Evolutionary conservation across 2,797 vertebrate genomes (phyloP), one percentile per base, ranked within the genome.

Genomic region (Pseudomugil gertrudae): DNA sequence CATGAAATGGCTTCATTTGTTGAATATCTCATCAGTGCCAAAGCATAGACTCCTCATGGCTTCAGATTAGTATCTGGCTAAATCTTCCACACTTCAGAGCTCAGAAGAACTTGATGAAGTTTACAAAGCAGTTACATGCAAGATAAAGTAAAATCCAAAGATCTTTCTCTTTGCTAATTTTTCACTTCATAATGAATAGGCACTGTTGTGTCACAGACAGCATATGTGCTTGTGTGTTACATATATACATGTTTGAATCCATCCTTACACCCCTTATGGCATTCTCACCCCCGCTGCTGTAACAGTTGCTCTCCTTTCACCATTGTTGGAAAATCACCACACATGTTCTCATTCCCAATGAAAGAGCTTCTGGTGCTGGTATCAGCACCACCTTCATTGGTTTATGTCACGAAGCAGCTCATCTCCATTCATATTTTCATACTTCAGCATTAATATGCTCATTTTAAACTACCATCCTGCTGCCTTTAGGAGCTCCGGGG

Each of bases 261-360:
- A 63, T 76, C 62, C 63, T 43, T 52, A 6, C 59, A 69, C 69
- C 56, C 66, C 68, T 53, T 79, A 29, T 66, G 14, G 65, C 30
- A 0, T 72, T 57, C 21, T 63, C 63, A 63, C 55, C 68, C 84
- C 87, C 19, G 58, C 80, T 84, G 84, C 51, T 61, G 51, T n/a
- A 82, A 78, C 87, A 88, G 86, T 90, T 88, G 85, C 69, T 78
- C 56, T 53, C 59, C 50, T 80, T 80, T 77, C 76, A 72, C 72
- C 68, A 80, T 80, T 84, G 80, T 84, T 40, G 67, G 61, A 72
- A 76, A 73, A 66, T 66, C 64, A 40, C 47, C 72, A 76, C 90
- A 91, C 76, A 10, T 89, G 89, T 79, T 86, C 62, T 61, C 58
- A 7, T 86, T 90, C 83, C 84, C 89, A 84, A 47, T 56, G 54